A percentile compares a stretch with the other conserved stretches of the same genome.
These are phyloP conservation scores for Sebastes kiyomatsui DNA, from an alignment of 2,797 vertebrate genomes.

Conservation along the genomic window DNA sequence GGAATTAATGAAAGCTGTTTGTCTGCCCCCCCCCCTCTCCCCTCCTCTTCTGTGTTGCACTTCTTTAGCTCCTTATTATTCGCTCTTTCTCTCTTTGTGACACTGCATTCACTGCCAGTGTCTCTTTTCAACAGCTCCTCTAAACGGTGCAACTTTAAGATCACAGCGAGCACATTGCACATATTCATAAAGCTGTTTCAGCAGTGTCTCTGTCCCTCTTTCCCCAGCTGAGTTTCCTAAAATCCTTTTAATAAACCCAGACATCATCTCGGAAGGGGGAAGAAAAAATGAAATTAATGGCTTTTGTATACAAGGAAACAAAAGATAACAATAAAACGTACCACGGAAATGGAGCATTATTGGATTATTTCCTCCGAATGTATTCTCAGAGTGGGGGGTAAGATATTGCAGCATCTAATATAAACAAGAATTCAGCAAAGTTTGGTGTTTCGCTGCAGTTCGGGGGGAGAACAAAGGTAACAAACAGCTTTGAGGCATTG, in stretches of 20 bases:
- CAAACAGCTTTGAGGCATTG: constrained; percentile 56
- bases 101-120: constrained; percentile 24
- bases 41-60: constrained; percentile 5
- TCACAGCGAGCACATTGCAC: constrained; percentile 30
- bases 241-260: constrained; percentile 73
- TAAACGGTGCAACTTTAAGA: constrained; percentile 35
- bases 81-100: constrained; percentile 29
- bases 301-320: constrained; percentile 61
- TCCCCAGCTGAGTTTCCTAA: constrained; percentile 63
- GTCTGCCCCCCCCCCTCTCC: constrained; percentile 65
- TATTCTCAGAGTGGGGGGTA: constrained; percentile 48
- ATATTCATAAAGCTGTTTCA: constrained; percentile 61
- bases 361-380: constrained; percentile 66
- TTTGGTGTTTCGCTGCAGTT: constrained; percentile 53
- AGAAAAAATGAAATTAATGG: constrained; percentile 48
- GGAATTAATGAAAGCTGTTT: constrained; percentile 86
- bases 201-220: constrained; percentile 29
- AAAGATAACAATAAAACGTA: constrained; percentile 67
- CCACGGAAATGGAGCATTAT: constrained; percentile 64
- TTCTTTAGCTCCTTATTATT: constrained; percentile 46
- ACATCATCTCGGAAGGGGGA: constrained; percentile 38
- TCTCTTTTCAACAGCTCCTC: constrained; percentile 29
- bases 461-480: constrained; percentile 49
- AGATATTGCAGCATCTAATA: constrained; percentile 65
- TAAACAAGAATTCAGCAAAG: constrained; percentile 63